Evolutionary conservation across 2,113 vertebrate genomes (phyloP), one percentile per base, ranked within the genome.

Genomic region (Platycercus adscitus): DNA sequence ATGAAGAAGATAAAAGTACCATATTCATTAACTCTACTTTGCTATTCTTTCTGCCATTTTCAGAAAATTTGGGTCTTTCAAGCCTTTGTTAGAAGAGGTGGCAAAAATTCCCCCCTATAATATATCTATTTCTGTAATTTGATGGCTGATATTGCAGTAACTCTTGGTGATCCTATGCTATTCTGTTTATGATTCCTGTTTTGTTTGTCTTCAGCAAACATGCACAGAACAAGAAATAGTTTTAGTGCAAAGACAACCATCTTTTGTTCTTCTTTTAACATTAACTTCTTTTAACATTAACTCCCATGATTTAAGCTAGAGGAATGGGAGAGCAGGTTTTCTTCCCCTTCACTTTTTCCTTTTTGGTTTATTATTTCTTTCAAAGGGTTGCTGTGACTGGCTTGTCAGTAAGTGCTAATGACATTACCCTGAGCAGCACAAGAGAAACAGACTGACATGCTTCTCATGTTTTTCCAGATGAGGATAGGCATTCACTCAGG

Each of bases 401-500:
- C 39, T 43, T 50, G 39, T 77, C 82, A 46, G 4, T 47, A 68
- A 24, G 9, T 14, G 44, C 60, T 71, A 13, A n/a, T 61, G 66
- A 10, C 31, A 17, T 84, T 68, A 8, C 31, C 0, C 0, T 12
- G 63, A 33, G 17, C 44, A 79, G 60, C 43, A 31, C 47, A n/a
- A 13, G 49, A 80, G 39, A 76, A 35, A 19, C 31, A 55, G 47
- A 39, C 72, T 96, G 79, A 97, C 14, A 1, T 24, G 75, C 33
- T 49, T 95, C 41, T 81, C 11, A 0, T 93, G 31, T 85, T 86
- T 69, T 94, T 87, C 58, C 86, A 99, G 99, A 98, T 99, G 96
- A 98, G 99, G 86, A 99, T 99, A 97, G 99, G 99, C 39, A 99
- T 99, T 97, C 99, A 99, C 96, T 99, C 99, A 14, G 99, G 99